These are phyloP conservation scores for Schizaphis graminum DNA, from an alignment of 2,888 invertebrate species.

Conservation along the genomic window DNA sequence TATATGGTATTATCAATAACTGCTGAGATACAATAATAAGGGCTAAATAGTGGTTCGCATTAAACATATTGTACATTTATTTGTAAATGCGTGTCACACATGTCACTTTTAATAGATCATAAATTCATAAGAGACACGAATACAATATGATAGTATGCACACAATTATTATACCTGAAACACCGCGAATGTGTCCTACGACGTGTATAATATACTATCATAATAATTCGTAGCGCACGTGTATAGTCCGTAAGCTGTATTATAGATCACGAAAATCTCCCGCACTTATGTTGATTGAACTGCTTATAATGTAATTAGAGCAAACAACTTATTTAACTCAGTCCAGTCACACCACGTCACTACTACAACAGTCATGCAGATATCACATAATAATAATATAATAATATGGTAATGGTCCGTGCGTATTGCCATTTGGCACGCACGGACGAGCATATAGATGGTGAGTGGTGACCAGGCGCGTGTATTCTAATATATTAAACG, in stretches of 20 bases:
- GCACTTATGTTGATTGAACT: constrained; percentile 3
- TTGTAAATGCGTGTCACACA: background rate
- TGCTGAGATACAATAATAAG: too few relatives aligned
- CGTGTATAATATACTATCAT: background rate
- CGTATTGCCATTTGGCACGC: background rate
- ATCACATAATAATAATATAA: background rate
- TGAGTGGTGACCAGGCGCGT: background rate
- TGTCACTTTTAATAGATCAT: background rate
- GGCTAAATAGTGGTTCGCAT: background rate
- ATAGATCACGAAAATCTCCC: background rate
- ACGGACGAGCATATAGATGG: background rate
- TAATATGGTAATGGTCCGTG: background rate
- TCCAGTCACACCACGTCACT: background rate
- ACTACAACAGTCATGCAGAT: background rate
- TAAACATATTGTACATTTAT: background rate
- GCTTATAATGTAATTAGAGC: background rate
- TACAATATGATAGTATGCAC: background rate
- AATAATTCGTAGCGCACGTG: background rate
- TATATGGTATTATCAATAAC: background rate
- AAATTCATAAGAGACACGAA: too few relatives aligned
- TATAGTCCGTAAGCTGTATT: background rate
- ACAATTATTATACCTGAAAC: too few relatives aligned
- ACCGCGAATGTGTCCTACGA: background rate
- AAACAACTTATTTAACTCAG: background rate
- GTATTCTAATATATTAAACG: background rate